Base-by-base conservation (phyloP, 2,888 invertebrate genomes). In the Drosophila limbata region DNA sequence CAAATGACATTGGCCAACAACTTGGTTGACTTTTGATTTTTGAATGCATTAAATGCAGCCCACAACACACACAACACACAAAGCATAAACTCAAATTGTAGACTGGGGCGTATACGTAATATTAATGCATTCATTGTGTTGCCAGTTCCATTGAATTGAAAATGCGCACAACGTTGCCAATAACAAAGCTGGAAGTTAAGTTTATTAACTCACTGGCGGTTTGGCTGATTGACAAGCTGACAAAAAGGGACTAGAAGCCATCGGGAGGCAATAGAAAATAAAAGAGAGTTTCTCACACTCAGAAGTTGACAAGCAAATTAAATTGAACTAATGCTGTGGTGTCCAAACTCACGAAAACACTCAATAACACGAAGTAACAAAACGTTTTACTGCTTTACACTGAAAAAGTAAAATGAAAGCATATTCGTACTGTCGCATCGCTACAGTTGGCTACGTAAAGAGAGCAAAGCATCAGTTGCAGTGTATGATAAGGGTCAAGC, bases 171-270 rank as follows among this genome's bases (percentile, higher is more conserved):
- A 10, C 44, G 63, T 63, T 67, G 83, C 52, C 59, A 50, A n/a
- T n/a, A 65, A 62, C 61, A 60, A 13, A 28, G 59, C 33, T 60
- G 53, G 33, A 57, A 44, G 52, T 65, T 39, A 44, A 33, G 13
- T 51, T 45, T 6, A 39, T 17, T 88, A 88, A 80, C 79, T 78
- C 80, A 88, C 83, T 80, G 69, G 61, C 71, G 69, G 81, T 77
- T 28, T 28, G 28, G 8, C 28, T 83, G 84, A 83, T 81, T 79
- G 83, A 88, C 86, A 83, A 66, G 59, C 69, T 70, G 79, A 77
- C 81, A 28, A 8, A 28, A 86, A 50, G 67, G 53, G 55, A 13
- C 69, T 69, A 73, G 76, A 77, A 77, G 78, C 40, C 28, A 42
- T 59, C 51, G n/a, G n/a, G 52, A 52, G 51, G 65, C 65, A 51